Evolutionary conservation across 1,140 invertebrate genomes (phyloP), one percentile per base, ranked within the genome.

Genomic region (Bicyclus anynana): DNA sequence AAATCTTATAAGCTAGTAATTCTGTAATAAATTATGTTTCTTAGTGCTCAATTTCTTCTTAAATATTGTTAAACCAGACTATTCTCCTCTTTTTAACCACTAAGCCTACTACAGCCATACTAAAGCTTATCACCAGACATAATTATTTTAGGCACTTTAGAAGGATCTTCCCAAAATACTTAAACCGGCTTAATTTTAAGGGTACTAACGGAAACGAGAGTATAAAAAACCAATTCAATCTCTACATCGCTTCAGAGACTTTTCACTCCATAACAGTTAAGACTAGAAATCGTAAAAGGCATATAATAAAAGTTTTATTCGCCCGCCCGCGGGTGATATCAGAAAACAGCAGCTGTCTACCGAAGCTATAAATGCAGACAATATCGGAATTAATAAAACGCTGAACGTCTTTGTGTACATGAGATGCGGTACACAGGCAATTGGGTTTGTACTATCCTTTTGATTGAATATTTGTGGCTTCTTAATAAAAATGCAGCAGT

Each of bases 301-400:
- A 42, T 48, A 50, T 65, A n/a, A n/a, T n/a, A 65, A 65, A 65
- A 65, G 46, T 42, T 65, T 65, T 65, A 65, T 59, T 55, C 57
- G 38, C 46, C 42, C 38, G 20, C 37, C 47, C 44, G 26, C 12
- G 35, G 40, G 37, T 37, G 55, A 51, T 49, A 58, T 49, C 48
- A 51, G 48, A 48, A 46, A 33, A 53, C 23, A 27, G 26, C 52
- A 40, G 40, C 52, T 58, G 48, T 52, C 40, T 40, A 46, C 48
- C 27, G 46, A 44, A 46, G 48, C 40, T 35, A 58, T 58, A 58
- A 51, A 58, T 40, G 37, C 40, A 14, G 42, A 54, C 21, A 20
- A 54, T 42, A 27, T 47, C 37, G 26, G 27, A 35, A 53, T 18
- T 44, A 12, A 44, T 44, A 44, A 20, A 44, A 44, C 20, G 16